Base-by-base conservation (phyloP, 2,888 invertebrate species). In the Leptopilina drosophilae region DNA sequence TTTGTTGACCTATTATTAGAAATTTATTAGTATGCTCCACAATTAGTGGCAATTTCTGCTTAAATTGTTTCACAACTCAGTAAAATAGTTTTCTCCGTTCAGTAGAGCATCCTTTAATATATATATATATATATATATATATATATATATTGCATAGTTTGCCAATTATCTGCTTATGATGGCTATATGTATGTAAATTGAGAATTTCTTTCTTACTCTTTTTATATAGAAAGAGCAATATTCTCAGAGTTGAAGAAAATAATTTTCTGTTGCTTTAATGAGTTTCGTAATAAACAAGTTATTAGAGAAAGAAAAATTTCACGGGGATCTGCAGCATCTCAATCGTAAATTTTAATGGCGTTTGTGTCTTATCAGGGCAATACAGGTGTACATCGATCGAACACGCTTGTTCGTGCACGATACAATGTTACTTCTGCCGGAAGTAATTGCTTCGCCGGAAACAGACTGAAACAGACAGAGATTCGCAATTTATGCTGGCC, bases 371-470 rank as follows among this genome's bases (percentile, higher is more conserved):
- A 73, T 73, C 56, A 20, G 53, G 8, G 76, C 79, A 78, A 83
- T 82, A 83, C 80, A 76, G 82, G 78, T 69, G 56, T 67, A 46
- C 64, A 79, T 79, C 77, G 77, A 64, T 77, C 66, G 76, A 66
- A 42, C 49, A 56, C 40, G 76, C 75, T 77, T 76, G 79, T 82
- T 78, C 82, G 82, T 83, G 82, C 82, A 59, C 82, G 81, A 80
- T 82, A 81, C 84, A 82, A 80, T 79, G 77, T 82, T 80, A 75
- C 84, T 87, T 87, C 85, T 86, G 85, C 81, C 85, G 87, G 87
- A 87, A 86, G 86, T 84, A 84, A 87, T 86, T 85, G 84, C 83
- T 80, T 83, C 78, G 81, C 81, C 83, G 85, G 86, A 86, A 85
- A 84, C 82, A 82, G 83, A 84, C 85, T 84, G 83, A 86, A 87